Conservation (phyloP, 2,888 invertebrate species). For the Apantesis nais region DNA sequence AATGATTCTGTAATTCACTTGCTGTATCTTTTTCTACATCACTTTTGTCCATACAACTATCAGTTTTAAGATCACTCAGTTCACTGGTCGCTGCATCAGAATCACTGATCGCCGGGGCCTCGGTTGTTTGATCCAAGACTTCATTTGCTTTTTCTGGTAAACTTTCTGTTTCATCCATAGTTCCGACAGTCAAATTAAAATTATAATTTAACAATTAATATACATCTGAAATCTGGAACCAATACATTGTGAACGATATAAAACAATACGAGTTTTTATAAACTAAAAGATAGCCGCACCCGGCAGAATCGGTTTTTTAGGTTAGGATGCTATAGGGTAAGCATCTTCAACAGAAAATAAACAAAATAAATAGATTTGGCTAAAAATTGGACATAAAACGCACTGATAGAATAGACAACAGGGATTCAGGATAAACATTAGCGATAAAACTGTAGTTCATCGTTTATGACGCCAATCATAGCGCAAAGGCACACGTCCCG, state of each 20-base stretch:
- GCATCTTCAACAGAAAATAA: constrained; percentile 26
- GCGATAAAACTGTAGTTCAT: constrained; percentile 31
- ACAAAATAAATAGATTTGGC: constrained; percentile 11
- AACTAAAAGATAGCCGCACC: constrained; percentile 52
- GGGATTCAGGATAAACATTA: constrained; percentile 9
- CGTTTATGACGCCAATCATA: constrained; percentile 65
- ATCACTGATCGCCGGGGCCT: constrained; percentile 16
- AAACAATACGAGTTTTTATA: neutral
- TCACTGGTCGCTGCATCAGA: constrained; percentile 34
- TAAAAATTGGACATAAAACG: neutral
- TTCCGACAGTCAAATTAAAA: constrained; percentile 62
- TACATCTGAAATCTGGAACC: constrained; percentile 78
- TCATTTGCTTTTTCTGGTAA: constrained; percentile 56
- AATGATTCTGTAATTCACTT: constrained; percentile 68
- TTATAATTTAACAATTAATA: constrained; percentile 45
- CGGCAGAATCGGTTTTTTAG: constrained; percentile 72
- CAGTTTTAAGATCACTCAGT: constrained; percentile 36
- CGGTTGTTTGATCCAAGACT: constrained; percentile 42
- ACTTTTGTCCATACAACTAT: constrained; percentile 42
- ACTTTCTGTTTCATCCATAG: constrained; percentile 74
- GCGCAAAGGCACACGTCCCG: constrained; percentile 72
- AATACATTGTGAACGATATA: constrained; percentile 9
- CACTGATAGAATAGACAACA: constrained; percentile 3
- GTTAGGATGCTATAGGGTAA: constrained; percentile 63
- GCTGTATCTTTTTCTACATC: constrained; percentile 37